A percentile compares a stretch with the other conserved stretches of the same genome.
These are phyloP conservation scores for Nematopogon swammerdamellus DNA, from an alignment of 2,888 invertebrate genomes.

Conservation along the genomic window DNA sequence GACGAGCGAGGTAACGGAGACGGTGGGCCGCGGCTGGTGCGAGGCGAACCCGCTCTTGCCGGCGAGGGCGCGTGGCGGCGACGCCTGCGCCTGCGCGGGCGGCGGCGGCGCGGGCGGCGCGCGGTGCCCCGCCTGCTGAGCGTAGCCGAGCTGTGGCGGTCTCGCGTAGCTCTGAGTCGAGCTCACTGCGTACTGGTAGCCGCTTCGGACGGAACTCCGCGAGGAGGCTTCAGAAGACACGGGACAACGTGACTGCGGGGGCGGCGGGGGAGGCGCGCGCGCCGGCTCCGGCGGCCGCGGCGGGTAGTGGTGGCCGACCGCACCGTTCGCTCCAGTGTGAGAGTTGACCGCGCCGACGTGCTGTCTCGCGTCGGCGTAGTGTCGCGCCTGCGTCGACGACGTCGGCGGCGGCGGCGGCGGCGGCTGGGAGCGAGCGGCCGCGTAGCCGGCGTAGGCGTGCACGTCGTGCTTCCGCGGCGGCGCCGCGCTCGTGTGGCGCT, in stretches of 20 bases:
- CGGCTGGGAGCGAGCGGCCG: conserved; percentile 24
- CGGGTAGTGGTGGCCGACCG: conserved; percentile 29
- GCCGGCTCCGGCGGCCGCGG: conserved; percentile 31
- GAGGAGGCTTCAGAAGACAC: conserved; percentile 24
- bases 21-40: conserved; percentile 45
- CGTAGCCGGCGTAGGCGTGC: conserved; percentile 42
- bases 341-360: conserved; percentile 13
- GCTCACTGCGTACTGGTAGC: conserved; percentile 24
- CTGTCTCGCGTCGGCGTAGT: conserved; percentile 18
- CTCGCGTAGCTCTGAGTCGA: conserved; percentile 6
- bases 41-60: conserved; percentile 39
- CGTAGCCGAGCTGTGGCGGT: conserved; percentile 13
- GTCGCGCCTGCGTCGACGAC: conserved; percentile 33
- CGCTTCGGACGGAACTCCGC: conserved; percentile 18
- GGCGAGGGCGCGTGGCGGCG: conserved; percentile 29
- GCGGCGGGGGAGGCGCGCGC: conserved; percentile 26
- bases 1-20: conserved; percentile 45
- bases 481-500: conserved; percentile 24
- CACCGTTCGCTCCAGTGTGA: conserved; percentile 25
- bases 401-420: conserved; percentile 31
- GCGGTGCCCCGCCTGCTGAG: conserved; percentile 18
- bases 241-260: conserved; percentile 23
- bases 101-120: conserved; percentile 31
- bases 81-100: conserved; percentile 33
- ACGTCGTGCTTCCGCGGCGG: conserved; percentile 41